Percentiles rank a stretch among this genome's conserved stretches.
Conservation (phyloP, 2,888 invertebrate genomes). For the Thymelicus sylvestris region DNA sequence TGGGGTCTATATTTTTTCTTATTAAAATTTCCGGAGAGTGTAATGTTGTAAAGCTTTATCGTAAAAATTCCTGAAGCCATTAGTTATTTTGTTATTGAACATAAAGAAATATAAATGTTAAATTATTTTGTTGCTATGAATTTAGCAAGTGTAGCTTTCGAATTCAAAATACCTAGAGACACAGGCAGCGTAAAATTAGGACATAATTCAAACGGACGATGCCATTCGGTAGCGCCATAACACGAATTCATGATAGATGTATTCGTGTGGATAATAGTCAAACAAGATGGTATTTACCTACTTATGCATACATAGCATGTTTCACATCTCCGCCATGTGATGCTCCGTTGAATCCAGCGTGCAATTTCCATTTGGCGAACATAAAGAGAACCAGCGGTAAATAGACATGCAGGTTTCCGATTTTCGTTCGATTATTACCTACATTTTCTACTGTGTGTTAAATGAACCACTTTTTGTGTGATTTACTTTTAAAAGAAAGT, state of each 20-base stretch:
- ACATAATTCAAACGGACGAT: slow-evolving; percentile 9
- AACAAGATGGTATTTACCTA: slow-evolving; percentile 26
- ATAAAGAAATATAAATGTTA: not conserved
- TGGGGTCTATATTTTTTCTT: slow-evolving; percentile 15
- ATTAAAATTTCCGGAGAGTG: slow-evolving; percentile 12
- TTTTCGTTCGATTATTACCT: not conserved
- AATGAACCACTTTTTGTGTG: not conserved
- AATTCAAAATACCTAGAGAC: not conserved
- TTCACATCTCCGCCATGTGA: slow-evolving; percentile 12
- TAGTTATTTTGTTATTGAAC: not conserved
- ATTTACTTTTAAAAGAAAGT: too few species aligned
- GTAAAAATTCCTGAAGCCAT: not conserved
- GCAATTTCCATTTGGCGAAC: slow-evolving; percentile 11
- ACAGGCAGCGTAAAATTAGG: slow-evolving; percentile 3
- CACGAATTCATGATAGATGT: slow-evolving; percentile 28
- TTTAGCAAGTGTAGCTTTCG: not conserved
- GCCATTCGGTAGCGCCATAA: slow-evolving; percentile 10
- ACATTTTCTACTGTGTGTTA: not conserved
- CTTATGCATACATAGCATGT: slow-evolving; percentile 24
- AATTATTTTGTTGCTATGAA: not conserved
- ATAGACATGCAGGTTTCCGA: not conserved
- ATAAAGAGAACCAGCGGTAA: not conserved
- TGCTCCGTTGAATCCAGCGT: slow-evolving; percentile 5
- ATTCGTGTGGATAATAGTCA: slow-evolving; percentile 19
- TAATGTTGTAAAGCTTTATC: slow-evolving; percentile 1